phyloP scores from a whole-genome alignment of 2,888 invertebrate species.

The Microctonus brassicae region DNA sequence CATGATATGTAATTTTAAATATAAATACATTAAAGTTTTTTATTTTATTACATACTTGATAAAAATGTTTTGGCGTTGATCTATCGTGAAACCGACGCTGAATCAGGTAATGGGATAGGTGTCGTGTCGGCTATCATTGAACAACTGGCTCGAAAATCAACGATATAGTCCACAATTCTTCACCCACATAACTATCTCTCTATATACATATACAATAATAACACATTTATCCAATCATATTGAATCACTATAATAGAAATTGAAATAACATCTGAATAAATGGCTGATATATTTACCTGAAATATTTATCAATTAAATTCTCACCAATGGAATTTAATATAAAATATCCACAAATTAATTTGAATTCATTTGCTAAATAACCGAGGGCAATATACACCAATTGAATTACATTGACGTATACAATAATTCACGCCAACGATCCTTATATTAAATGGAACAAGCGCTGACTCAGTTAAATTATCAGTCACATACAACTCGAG shows the following conservation, averaged over 20 bases:
- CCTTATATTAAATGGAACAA: neutral
- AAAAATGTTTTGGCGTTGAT: neutral
- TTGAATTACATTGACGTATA: neutral
- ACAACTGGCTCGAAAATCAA: constrained; percentile 36
- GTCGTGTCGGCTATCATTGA: constrained; percentile 30
- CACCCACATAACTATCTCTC: neutral
- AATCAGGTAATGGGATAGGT: neutral
- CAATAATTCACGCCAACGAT: neutral
- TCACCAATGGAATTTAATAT: neutral
- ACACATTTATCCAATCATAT: neutral
- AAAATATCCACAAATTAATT: neutral
- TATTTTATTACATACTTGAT: neutral
- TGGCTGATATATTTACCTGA: neutral
- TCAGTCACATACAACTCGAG: neutral
- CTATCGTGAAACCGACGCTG: neutral
- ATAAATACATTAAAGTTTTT: no score
- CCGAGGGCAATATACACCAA: neutral
- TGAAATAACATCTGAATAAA: neutral
- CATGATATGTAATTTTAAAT: no score
- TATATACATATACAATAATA: neutral
- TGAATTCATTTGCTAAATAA: neutral
- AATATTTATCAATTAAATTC: neutral
- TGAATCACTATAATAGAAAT: neutral
- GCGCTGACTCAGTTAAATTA: neutral
- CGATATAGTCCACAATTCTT: constrained; percentile 6